A percentile compares a stretch with the other conserved stretches of the same genome.
Evolutionary conservation across 2,888 invertebrate species (phyloP).

Genomic region (Aporophyla nigra): DNA sequence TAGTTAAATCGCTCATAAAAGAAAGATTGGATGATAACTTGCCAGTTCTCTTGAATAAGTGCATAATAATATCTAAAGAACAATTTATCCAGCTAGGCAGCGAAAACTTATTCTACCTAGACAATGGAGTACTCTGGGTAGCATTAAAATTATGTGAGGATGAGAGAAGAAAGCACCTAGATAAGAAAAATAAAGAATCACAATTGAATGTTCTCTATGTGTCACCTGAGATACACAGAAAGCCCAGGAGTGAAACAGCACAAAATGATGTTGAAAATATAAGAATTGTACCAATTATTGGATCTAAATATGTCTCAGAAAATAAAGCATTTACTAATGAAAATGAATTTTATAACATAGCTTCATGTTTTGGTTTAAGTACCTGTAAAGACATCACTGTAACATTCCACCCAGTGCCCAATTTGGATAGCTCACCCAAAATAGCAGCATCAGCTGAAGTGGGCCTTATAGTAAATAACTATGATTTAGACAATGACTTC

Average conservation of each 20-base stretch:
- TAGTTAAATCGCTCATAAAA: constrained; percentile 74
- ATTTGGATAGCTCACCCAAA: constrained; percentile 83
- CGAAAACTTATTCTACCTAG: constrained; percentile 87
- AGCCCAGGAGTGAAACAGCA: constrained; percentile 77
- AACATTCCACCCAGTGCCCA: constrained; percentile 82
- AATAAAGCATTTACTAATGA: constrained; percentile 80
- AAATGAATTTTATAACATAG: constrained; percentile 82
- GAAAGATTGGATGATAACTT: constrained; percentile 78
- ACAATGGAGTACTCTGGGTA: constrained; percentile 86
- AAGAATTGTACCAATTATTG: constrained; percentile 84
- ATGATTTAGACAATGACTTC: constrained; percentile 86
- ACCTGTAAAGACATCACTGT: constrained; percentile 73
- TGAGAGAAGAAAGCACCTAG: constrained; percentile 75
- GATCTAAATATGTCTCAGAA: constrained; percentile 77
- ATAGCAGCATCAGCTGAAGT: constrained; percentile 86
- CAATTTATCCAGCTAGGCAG: constrained; percentile 83
- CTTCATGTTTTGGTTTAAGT: constrained; percentile 77
- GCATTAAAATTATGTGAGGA: constrained; percentile 79
- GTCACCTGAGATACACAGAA: constrained; percentile 84
- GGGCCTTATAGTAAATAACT: constrained; percentile 83
- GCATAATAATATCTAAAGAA: constrained; percentile 83
- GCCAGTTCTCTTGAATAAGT: constrained; percentile 80
- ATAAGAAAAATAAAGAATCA: constrained; percentile 69
- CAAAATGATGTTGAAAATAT: constrained; percentile 73
- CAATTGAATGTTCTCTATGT: constrained; percentile 80